Evolutionary conservation across 1,140 invertebrate species (phyloP), one percentile per base, ranked within the genome.

Genomic region (Ruditapes philippinarum): DNA sequence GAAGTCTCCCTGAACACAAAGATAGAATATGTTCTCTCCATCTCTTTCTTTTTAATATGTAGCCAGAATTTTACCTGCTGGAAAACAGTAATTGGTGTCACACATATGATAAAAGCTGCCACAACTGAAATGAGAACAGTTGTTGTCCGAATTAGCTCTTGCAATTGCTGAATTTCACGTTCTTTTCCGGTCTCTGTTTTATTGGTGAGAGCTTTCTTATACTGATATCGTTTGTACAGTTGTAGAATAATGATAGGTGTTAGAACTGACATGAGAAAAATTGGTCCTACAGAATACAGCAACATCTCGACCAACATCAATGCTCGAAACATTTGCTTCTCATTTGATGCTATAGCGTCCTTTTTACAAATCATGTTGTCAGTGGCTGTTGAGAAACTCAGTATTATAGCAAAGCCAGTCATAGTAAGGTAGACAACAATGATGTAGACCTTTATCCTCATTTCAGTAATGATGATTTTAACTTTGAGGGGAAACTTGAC

Each of bases 401-500:
- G 83, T 25, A 68, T 28, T 3, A 38, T 40, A 49, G 79, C 84
- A 45, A 79, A 84, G n/a, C 19, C 36, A n/a, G 5, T 28, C 14
- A 86, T 68, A 0, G 42, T 31, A 25, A 78, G 5, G 19, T 49
- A 78, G 73, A 70, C 51, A 28, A 90, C 22, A 22, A 76, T 25
- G 1, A 49, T 45, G 14, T 83, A 36, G 33, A 49, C 40, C 0
- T 88, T 82, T 25, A 17, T 45, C 11, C 42, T 73, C 19, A 65
- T 28, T 25, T 68, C 88, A 14, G 90, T 90, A 51, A 82, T 84
- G 22, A 92, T 82, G 1, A 38, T n/a, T 42, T 88, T 90, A 0
- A 65, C 49, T 83, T 89, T 70, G 4, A 92, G 45, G 14, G 91
- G 91, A 31, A 90, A 89, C 22, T 25, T 74, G 0, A 92, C 85